Base-by-base conservation (phyloP, 2,888 invertebrate species). In the Troides helena region DNA sequence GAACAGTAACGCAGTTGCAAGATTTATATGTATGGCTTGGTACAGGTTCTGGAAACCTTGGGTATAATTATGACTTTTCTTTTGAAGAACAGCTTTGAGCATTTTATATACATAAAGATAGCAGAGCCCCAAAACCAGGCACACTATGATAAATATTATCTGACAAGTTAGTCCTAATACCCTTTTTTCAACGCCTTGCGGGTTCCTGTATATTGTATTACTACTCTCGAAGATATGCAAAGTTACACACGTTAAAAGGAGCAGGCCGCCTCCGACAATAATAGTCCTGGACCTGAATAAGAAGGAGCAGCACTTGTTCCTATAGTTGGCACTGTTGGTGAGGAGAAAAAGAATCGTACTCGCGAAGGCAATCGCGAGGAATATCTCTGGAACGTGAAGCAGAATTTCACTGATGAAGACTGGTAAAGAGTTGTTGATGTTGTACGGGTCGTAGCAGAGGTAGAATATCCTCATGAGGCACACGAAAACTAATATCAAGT, bases 371-470 rank as follows among this genome's bases (percentile, higher is more conserved):
- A 98, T 96, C 25, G 97, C 97, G 53, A 98, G 87, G 78, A 98
- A 95, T 73, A 98, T 98, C 73, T 97, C 95, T 0, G 97, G 97
- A 69, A 97, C 94, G 81, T 97, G 97, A 73, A 97, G 94, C 57
- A 98, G 88, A 65, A 98, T 95, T 81, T 97, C 96, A 67, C 97
- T 97, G 50, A 97, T 90, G 72, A 96, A 96, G 62, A 94, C 89
- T 71, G 96, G 97, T 81, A 98, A 94, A 0, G 96, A 96, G 72
- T 94, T 94, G 72, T 95, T 95, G n/a, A 97, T 95, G 81, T 98
- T 98, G 84, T 98, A 98, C 0, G 98, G 97, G 88, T 98, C 98
- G 82, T 98, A 97, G 77, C 98, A 96, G 77, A 98, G 94, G 82
- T 97, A 98, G 78, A 97, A 96, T 77, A 97, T 97, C 65, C 97